Percentiles rank a stretch among this genome's conserved stretches.
phyloP scores from a whole-genome alignment of 2,113 vertebrate species.

The Gopherus flavomarginatus region DNA sequence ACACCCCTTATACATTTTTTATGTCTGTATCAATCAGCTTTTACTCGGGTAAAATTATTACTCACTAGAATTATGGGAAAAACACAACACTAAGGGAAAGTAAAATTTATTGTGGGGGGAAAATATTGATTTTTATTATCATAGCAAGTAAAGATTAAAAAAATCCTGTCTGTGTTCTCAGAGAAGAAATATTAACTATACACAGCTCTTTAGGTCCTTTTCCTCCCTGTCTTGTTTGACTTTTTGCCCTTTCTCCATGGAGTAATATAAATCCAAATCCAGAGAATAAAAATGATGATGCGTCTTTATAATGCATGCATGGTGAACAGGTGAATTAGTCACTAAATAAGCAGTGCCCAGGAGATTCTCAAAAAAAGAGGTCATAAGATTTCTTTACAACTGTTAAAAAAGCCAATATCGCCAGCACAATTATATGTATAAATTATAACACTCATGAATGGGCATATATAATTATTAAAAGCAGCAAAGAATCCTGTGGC shows the following conservation, averaged over 20 bases:
- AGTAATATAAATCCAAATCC: neutral
- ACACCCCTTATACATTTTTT: neutral
- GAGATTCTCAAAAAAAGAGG: neutral
- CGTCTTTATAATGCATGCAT: neutral
- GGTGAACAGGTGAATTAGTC: neutral
- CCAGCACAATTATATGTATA: neutral
- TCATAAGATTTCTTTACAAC: neutral
- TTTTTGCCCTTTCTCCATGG: neutral
- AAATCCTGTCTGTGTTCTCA: neutral
- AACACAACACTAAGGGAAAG: neutral
- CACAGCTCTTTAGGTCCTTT: neutral
- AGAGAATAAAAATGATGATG: neutral
- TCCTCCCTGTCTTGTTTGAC: neutral
- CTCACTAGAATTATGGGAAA: neutral
- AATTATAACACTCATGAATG: neutral
- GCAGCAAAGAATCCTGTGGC: no score
- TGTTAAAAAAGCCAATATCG: neutral
- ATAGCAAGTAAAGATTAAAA: neutral
- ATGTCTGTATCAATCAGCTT: neutral
- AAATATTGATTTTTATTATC: neutral
- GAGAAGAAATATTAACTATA: neutral
- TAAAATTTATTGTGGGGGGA: neutral
- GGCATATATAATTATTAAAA: neutral
- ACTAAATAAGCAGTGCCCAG: neutral
- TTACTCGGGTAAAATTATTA: neutral